Evolutionary conservation across 1,140 invertebrate genomes (phyloP).

Genomic region (Luehdorfia chinensis): DNA sequence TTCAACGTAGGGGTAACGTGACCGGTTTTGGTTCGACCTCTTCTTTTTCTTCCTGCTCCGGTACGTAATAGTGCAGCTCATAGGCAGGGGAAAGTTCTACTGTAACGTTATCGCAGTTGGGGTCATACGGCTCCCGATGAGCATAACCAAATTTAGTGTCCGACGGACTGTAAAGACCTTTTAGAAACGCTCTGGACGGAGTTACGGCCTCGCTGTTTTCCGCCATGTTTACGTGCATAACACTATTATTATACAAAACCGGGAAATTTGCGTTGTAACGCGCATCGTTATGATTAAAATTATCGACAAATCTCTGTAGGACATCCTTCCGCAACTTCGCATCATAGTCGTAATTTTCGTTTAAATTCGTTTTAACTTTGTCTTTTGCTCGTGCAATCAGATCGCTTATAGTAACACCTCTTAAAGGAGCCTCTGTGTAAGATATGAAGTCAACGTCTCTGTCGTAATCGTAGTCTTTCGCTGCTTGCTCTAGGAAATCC

Average conservation of each 20-base stretch:
- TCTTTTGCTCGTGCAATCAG: conserved; percentile 20
- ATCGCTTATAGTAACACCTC: conserved; percentile 33
- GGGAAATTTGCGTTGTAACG: conserved; percentile 54
- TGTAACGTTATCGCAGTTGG: conserved; percentile 45
- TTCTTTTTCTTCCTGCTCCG: conserved; percentile 58
- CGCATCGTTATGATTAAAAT: conserved; percentile 57
- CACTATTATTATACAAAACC: conserved; percentile 56
- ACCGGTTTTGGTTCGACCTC: conserved; percentile 29
- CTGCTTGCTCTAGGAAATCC: conserved; percentile 48
- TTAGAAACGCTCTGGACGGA: conserved; percentile 49
- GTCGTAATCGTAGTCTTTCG: conserved; percentile 43
- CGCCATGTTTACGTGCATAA: conserved; percentile 33
- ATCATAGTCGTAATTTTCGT: conserved; percentile 47
- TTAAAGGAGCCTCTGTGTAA: conserved; percentile 32
- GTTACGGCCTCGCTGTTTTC: conserved; percentile 37
- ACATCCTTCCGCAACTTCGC: conserved; percentile 54
- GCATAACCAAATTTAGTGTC: conserved; percentile 6
- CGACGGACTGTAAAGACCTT: conserved; percentile 28
- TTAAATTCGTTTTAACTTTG: conserved; percentile 13
- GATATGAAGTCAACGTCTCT: conserved; percentile 31
- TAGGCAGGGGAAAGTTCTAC: conserved; percentile 60
- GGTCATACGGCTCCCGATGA: conserved; percentile 29
- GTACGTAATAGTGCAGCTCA: conserved; percentile 64
- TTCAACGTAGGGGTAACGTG: too few species aligned
- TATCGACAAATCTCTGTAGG: conserved; percentile 55